Evolutionary conservation across 2,888 invertebrate species (phyloP), one percentile per base, ranked within the genome.

Genomic region (Abrostola tripartita): DNA sequence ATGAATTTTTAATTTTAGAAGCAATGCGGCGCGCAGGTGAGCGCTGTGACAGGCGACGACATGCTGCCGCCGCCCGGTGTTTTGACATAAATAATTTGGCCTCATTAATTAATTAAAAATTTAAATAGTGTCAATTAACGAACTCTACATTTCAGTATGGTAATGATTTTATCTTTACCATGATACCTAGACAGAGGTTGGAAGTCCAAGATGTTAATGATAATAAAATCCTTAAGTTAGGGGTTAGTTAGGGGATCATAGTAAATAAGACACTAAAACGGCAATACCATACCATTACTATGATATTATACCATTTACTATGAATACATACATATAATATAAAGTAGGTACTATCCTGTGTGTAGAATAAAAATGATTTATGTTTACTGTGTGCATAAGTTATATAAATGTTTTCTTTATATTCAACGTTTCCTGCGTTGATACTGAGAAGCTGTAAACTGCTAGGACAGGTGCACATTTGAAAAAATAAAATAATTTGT

Each of bases 1-100:
- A 91, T 92, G 92, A 92, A 85, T 90, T 93, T 93, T 93, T 93
- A 92, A 92, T 91, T 88, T 91, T 93, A 93, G 93, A 92, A 87
- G 82, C 89, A 85, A 86, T 81, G 83, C 78, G 83, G 85, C 81
- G 86, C 89, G 91, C 94, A 94, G 94, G 94, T 93, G 93, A 92
- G 90, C 88, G 77, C 83, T 87, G 83, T 89, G 92, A 93, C 92
- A 74, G 63, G 64, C 65, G 85, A 84, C 84, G 86, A 87, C 87
- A 85, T 76, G 78, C 69, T 75, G 73, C 52, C 77, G 56, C 66
- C 69, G 68, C 76, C 67, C 74, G 65, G 68, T 79, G 78, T 81
- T 83, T 80, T 81, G 80, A 88, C 83, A 84, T 82, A 84, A 85
- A 88, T 87, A 85, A 74, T 83, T 71, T 81, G 82, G 78, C 84